These are phyloP conservation scores for Drosophila anomalata DNA, from an alignment of 2,888 invertebrate genomes.

Conservation along the genomic window DNA sequence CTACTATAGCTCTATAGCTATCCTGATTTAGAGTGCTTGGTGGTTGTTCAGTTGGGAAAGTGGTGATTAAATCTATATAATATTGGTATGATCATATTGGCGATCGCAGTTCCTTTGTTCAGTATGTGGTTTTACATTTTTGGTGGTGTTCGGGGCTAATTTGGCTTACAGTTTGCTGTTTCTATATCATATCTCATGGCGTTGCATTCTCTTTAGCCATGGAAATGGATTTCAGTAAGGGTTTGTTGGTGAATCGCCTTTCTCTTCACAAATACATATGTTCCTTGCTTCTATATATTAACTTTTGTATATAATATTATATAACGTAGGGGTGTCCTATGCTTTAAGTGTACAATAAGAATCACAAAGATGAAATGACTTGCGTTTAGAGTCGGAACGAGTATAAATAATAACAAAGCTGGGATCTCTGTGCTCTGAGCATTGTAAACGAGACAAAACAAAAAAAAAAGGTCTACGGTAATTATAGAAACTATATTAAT, in stretches of 20 bases:
- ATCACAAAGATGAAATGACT: constrained; percentile 72
- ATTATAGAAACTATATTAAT: constrained; percentile 41
- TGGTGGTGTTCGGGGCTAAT: constrained; percentile 8
- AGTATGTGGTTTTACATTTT: neutral
- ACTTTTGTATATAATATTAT: constrained; percentile 13
- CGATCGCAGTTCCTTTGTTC: constrained; percentile 29
- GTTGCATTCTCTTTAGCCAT: constrained; percentile 13
- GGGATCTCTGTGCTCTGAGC: constrained; percentile 26
- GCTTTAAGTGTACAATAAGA: constrained; percentile 43
- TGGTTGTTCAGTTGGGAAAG: constrained; percentile 18
- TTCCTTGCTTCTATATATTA: constrained; percentile 7
- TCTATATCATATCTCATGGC: constrained; percentile 24
- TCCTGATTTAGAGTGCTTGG: constrained; percentile 14
- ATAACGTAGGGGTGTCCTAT: constrained; percentile 22
- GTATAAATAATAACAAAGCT: constrained; percentile 39
- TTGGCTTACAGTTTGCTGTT: constrained; percentile 1
- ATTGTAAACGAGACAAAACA: constrained; percentile 1
- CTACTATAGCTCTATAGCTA: neutral
- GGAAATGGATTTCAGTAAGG: constrained; percentile 15
- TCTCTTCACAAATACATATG: constrained; percentile 16
- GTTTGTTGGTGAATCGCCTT: constrained; percentile 24
- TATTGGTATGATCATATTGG: constrained; percentile 1
- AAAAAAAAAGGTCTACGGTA: constrained; percentile 11
- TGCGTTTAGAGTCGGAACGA: constrained; percentile 53
- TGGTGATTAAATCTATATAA: constrained; percentile 4